phyloP scores from a whole-genome alignment of 37 sponge, comb jelly and placozoan species.

The Diacarnus erythraeanus region DNA sequence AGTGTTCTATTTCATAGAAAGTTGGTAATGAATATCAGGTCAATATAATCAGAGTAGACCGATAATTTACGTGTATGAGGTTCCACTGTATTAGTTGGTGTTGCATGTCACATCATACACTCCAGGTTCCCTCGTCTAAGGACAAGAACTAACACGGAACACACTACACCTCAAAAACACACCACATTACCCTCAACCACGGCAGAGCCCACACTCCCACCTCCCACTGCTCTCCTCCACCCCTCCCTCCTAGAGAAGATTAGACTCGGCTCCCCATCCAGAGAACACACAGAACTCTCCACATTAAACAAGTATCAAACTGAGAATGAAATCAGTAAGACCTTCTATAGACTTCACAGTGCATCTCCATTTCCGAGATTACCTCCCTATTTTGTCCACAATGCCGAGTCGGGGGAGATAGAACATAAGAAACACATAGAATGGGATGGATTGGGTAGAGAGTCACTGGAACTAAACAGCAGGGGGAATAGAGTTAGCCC shows the following conservation, averaged over 20 bases:
- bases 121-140: neutral
- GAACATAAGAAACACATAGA: too few relatives aligned
- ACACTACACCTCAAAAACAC: neutral
- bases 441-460: too few relatives aligned
- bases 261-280: constrained; percentile 26
- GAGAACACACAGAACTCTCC: constrained; percentile 21
- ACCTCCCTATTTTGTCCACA: constrained; percentile 48
- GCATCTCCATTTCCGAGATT: constrained; percentile 40
- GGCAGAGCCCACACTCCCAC: constrained; percentile 5
- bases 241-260: constrained; percentile 54
- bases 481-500: neutral
- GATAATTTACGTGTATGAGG: too few relatives aligned
- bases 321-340: neutral
- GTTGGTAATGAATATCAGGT: too few relatives aligned
- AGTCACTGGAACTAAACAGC: too few relatives aligned
- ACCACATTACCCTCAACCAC: neutral
- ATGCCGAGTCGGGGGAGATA: too few relatives aligned
- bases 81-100: neutral
- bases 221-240: constrained; percentile 29
- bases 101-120: neutral
- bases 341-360: constrained; percentile 19
- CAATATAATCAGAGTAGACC: too few relatives aligned
- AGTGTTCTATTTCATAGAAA: too few relatives aligned
- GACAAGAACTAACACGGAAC: neutral
- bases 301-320: constrained; percentile 20